Conservation (phyloP, 2,797 vertebrate species). For the Hylomyscus alleni region DNA sequence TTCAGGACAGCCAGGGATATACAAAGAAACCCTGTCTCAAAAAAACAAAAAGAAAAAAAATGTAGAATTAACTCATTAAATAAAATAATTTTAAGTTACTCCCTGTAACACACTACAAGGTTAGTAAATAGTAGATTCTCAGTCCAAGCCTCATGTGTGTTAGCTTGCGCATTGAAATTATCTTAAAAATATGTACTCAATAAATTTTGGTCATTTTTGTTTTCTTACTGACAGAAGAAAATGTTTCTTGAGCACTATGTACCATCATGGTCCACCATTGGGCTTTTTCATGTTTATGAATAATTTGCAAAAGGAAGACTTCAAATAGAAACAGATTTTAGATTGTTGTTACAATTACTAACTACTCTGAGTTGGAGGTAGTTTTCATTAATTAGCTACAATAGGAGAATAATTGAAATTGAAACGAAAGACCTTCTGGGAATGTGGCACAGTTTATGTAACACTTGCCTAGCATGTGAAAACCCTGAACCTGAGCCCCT, state of each 20-base stretch:
- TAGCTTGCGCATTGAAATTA: background rate
- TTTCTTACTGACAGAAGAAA: slow-evolving; percentile 33
- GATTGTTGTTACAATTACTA: background rate
- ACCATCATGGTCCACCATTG: background rate
- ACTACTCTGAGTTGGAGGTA: background rate
- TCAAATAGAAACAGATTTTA: background rate
- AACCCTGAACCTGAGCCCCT: background rate
- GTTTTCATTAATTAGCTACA: slow-evolving; percentile 14
- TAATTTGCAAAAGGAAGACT: slow-evolving; percentile 17
- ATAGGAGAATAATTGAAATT: background rate
- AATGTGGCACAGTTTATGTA: background rate
- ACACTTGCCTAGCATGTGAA: background rate
- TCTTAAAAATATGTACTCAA: background rate
- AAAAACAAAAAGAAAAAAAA: background rate
- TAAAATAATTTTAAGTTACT: slow-evolving; percentile 9
- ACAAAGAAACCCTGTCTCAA: no score
- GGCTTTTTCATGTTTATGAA: background rate
- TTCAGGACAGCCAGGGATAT: no score
- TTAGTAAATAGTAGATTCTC: background rate
- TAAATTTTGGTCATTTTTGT: background rate
- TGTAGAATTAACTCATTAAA: slow-evolving; percentile 47
- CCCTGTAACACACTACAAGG: background rate
- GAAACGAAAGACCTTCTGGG: background rate
- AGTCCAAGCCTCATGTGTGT: background rate
- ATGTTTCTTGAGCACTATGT: background rate